Base-by-base conservation (phyloP, 1,140 invertebrate species). In the Lamellibrachia luymesi region DNA sequence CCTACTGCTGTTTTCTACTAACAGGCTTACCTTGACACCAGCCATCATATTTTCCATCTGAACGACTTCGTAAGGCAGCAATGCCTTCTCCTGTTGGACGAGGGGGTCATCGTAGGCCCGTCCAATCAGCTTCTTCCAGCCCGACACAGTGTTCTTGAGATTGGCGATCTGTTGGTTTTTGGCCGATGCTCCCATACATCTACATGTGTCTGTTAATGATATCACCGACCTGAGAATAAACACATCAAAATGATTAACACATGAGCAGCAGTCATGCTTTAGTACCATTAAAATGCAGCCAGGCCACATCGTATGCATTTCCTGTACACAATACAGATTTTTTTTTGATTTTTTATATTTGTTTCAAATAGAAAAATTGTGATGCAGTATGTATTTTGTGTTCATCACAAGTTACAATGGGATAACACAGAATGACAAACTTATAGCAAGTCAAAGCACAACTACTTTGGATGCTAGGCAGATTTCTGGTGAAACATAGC, bases 81-180 rank as follows among this genome's bases (percentile, higher is more conserved):
- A 97, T 94, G 97, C 97, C 4, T 98, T 95, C 96, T 99, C 98
- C 94, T 97, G 97, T 95, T 99, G 97, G 91, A 98, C 98, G 95
- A 97, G 97, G 22, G 98, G 98, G 97, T 99, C 99, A 95, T 97
- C 97, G 95, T 97, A 98, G 95, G 98, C 98, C 93, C 97, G 95
- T 90, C 99, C 99, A 94, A 99, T 96, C 51, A 99, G 96, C 95
- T 98, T 97, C 97, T 99, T 99, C 95, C 99, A 99, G 92, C 98
- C 98, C 97, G 98, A 98, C 92, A 99, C 97, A 93, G 99, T 99
- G 96, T 99, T 99, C 96, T 98, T 99, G 97, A 99, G 98, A 96
- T 99, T 99, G 94, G 98, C 99, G 22, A 99, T 98, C 96, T 98
- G 98, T 96, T 99, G 98, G 96, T 99, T 99, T 96, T 99, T 99